phyloP scores from a whole-genome alignment of 2,113 vertebrate species.

The Channa maculata region DNA sequence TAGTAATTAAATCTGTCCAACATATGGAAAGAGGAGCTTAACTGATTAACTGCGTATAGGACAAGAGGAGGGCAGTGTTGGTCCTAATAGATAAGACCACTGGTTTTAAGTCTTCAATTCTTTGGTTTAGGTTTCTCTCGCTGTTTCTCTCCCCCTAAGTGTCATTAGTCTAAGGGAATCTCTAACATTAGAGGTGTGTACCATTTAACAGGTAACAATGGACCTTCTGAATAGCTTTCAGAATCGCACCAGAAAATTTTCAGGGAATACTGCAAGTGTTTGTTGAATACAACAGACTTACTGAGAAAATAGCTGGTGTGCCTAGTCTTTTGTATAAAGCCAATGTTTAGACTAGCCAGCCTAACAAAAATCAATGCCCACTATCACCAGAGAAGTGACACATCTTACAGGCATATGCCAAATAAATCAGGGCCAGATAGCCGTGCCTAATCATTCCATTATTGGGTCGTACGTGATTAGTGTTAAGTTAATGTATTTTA shows the following conservation, averaged over 20 bases:
- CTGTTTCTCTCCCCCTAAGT: constrained; percentile 43
- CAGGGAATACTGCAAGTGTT: constrained; percentile 26
- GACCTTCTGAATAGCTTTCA: constrained; percentile 46
- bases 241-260: constrained; percentile 50
- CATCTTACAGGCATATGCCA: constrained; percentile 61
- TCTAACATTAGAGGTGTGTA: constrained; percentile 33
- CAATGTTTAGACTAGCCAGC: constrained; percentile 65
- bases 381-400: constrained; percentile 73
- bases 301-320: constrained; percentile 67
- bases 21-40: constrained; percentile 66
- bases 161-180: constrained; percentile 33
- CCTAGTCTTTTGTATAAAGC: constrained; percentile 46
- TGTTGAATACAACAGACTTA: constrained; percentile 53
- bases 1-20: constrained; percentile 79
- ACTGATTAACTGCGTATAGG: constrained; percentile 54
- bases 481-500: constrained; percentile 36
- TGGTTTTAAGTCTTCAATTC: constrained; percentile 20
- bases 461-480: constrained; percentile 44
- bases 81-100: background rate
- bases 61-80: background rate
- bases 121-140: background rate
- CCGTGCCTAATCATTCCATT: constrained; percentile 55
- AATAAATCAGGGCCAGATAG: constrained; percentile 55
- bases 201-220: constrained; percentile 51
- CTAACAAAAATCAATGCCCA: constrained; percentile 72